Evolutionary conservation across 1,140 invertebrate species (phyloP).

Genomic region (Trigoniulus corallinus): DNA sequence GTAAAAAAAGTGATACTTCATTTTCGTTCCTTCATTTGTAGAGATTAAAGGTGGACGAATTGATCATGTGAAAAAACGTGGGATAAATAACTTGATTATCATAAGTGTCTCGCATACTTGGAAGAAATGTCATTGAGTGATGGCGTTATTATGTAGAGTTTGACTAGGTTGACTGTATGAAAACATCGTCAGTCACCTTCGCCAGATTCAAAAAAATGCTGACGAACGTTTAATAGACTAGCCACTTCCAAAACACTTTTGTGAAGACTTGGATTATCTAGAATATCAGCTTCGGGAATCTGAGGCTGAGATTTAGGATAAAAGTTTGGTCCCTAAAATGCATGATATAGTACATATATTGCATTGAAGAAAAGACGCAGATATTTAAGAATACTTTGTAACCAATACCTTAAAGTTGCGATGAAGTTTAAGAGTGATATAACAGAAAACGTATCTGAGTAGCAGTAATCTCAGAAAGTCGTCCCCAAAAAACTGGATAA

Average conservation of each 20-base stretch:
- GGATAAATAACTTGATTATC: too few relatives aligned
- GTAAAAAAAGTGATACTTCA: too few relatives aligned
- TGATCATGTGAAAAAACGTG: too few relatives aligned
- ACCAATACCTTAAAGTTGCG: conserved; percentile 42
- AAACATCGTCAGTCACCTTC: conserved; percentile 53
- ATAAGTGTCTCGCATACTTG: too few relatives aligned
- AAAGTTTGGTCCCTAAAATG: conserved; percentile 57
- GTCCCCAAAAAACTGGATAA: conserved; percentile 60
- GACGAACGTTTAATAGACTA: conserved; percentile 56
- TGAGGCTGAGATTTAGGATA: conserved; percentile 68
- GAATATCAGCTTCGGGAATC: conserved; percentile 70
- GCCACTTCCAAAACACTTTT: conserved; percentile 68
- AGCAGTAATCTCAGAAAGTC: conserved; percentile 78
- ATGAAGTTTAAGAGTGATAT: conserved; percentile 69
- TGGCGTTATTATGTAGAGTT: too few relatives aligned
- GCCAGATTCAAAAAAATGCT: conserved; percentile 41
- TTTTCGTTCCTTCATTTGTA: too few relatives aligned
- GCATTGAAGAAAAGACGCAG: neutral
- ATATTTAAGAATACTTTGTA: conserved; percentile 6
- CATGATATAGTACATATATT: neutral
- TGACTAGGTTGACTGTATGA: too few relatives aligned
- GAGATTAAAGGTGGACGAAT: too few relatives aligned
- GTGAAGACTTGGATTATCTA: conserved; percentile 66
- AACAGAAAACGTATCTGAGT: conserved; percentile 83
- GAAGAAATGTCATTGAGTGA: too few relatives aligned